These are phyloP conservation scores for Pseudochirops cupreus DNA, from an alignment of 2,797 vertebrate genomes.

Conservation along the genomic window DNA sequence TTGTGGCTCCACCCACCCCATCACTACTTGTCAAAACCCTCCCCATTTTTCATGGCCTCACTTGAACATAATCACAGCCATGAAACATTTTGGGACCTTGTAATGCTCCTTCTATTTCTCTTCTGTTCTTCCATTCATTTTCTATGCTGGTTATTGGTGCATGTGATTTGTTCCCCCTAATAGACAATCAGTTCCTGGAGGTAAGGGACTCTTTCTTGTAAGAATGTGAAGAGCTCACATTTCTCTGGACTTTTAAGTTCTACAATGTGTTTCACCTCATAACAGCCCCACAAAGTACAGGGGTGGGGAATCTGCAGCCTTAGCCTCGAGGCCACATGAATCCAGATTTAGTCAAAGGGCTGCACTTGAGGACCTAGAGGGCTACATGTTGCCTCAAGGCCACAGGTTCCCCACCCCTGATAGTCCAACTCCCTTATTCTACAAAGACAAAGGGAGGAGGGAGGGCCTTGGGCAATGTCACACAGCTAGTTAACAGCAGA, in stretches of 20 bases:
- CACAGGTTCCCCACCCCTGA: no score
- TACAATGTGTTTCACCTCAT: not conserved
- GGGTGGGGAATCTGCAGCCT: not conserved
- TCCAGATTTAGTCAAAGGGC: no score
- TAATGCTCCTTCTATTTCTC: not conserved
- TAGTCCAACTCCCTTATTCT: not conserved
- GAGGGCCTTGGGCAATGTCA: not conserved
- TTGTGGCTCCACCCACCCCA: not conserved
- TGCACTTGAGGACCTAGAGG: no score
- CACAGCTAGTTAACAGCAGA: not conserved
- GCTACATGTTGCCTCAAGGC: no score
- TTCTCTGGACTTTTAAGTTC: not conserved
- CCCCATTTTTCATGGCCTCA: not conserved
- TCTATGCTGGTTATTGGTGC: not conserved
- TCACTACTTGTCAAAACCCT: not conserved
- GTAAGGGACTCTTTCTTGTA: not conserved
- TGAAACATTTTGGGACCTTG: not conserved
- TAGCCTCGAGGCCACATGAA: no score
- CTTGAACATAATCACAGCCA: not conserved
- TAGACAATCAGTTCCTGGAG: not conserved
- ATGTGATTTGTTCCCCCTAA: not conserved
- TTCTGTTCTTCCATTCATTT: not conserved
- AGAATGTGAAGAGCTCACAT: not conserved
- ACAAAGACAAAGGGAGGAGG: not conserved
- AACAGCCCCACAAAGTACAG: not conserved